Percentiles rank a stretch among this genome's conserved stretches.
These are phyloP conservation scores for Drosophila niveifrons DNA, from an alignment of 2,888 invertebrate species.

Conservation along the genomic window DNA sequence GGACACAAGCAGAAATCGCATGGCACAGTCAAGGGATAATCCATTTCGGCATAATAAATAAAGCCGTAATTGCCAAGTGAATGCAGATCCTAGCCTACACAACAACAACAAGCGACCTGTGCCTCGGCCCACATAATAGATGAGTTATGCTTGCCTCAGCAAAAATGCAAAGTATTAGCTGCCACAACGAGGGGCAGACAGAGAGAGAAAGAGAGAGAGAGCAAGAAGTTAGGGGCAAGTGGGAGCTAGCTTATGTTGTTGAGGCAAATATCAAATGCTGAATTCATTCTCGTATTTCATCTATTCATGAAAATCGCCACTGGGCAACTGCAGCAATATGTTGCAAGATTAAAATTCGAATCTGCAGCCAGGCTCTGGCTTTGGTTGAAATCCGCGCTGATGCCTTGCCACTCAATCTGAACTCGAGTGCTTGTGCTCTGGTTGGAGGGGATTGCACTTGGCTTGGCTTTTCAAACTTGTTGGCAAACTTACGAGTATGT, in stretches of 20 bases:
- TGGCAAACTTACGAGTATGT: constrained; percentile 32
- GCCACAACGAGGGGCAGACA: constrained; percentile 17
- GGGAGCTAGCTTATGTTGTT: constrained; percentile 20
- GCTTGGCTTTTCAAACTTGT: constrained; percentile 51
- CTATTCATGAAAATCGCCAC: constrained; percentile 32
- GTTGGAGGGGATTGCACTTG: constrained; percentile 1
- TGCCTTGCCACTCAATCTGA: constrained; percentile 23
- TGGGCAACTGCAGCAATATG: constrained; percentile 9
- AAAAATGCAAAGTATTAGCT: constrained; percentile 68
- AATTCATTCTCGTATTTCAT: constrained; percentile 50
- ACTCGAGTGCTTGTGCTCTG: constrained; percentile 40
- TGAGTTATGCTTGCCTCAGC: constrained; percentile 76
- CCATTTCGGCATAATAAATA: constrained; percentile 83
- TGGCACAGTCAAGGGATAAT: constrained; percentile 74
- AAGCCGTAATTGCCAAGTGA: constrained; percentile 79
- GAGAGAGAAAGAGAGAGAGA: neutral
- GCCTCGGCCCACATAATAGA: constrained; percentile 57
- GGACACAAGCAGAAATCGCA: constrained; percentile 77
- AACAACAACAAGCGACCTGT: constrained; percentile 6
- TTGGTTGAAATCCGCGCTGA: constrained; percentile 14
- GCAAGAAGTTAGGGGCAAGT: neutral
- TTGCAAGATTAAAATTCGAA: constrained; percentile 4
- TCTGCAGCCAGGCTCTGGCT: constrained; percentile 12
- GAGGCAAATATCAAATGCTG: constrained; percentile 53
- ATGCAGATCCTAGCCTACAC: constrained; percentile 38